phyloP scores from a whole-genome alignment of 92 coral and sea anemone genomes.

The Siderastrea radians region DNA sequence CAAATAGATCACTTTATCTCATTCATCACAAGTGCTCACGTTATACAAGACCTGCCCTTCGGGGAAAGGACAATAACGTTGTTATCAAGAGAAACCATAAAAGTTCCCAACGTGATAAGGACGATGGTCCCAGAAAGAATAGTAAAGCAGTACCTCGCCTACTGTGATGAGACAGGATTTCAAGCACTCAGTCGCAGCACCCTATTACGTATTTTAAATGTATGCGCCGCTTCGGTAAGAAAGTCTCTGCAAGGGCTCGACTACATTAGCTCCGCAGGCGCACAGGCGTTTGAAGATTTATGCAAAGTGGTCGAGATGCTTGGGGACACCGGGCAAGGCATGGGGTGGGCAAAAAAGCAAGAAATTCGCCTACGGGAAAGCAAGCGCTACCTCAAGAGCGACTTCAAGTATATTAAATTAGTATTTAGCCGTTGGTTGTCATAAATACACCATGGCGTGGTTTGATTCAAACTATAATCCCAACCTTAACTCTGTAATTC shows the following conservation, averaged over 20 bases:
- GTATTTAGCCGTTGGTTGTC: not conserved
- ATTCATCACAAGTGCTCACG: constrained; percentile 40
- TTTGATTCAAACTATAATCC: not conserved
- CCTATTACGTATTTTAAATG: constrained; percentile 32
- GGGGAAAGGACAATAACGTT: constrained; percentile 40
- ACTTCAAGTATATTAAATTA: constrained; percentile 45
- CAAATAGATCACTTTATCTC: constrained; percentile 48
- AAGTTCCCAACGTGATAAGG: constrained; percentile 58
- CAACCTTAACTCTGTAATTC: not conserved
- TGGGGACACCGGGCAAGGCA: constrained; percentile 59
- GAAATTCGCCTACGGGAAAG: constrained; percentile 61
- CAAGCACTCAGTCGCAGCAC: constrained; percentile 4
- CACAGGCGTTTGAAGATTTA: constrained; percentile 66
- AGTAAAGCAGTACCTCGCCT: constrained; percentile 27
- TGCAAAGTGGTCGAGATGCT: constrained; percentile 41
- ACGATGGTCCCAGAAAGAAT: constrained; percentile 58
- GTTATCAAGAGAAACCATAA: constrained; percentile 46
- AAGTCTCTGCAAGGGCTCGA: constrained; percentile 64
- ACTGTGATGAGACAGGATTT: constrained; percentile 26
- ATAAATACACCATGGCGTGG: not conserved
- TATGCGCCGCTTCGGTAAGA: constrained; percentile 47
- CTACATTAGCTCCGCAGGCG: constrained; percentile 63
- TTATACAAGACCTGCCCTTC: constrained; percentile 50
- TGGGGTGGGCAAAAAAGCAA: constrained; percentile 65
- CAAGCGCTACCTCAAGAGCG: constrained; percentile 61